Percentiles rank a stretch among this genome's conserved stretches.
These are phyloP conservation scores for Acanthoscelides obtectus DNA, from an alignment of 2,888 invertebrate genomes.

Conservation along the genomic window DNA sequence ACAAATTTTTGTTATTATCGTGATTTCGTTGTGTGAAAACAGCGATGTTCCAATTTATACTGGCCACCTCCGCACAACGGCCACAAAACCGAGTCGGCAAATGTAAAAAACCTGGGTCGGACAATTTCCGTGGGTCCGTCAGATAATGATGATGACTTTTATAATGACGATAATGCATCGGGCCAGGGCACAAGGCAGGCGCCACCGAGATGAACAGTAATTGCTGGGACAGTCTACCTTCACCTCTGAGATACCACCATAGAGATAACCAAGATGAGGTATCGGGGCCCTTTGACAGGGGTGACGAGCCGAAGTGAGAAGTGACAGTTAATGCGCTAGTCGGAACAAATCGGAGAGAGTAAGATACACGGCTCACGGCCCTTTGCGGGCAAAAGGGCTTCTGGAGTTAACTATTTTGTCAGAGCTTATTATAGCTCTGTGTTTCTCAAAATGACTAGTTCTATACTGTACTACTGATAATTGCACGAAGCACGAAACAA, in stretches of 20 bases:
- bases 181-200: slow-evolving; percentile 37
- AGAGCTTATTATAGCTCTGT: not conserved
- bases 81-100: not conserved
- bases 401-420: not conserved
- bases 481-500: too few species aligned
- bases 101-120: not conserved
- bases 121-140: slow-evolving; percentile 12
- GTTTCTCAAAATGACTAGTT: too few species aligned
- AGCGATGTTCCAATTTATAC: not conserved
- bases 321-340: not conserved
- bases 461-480: too few species aligned
- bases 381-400: not conserved
- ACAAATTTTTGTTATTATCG: too few species aligned
- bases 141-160: slow-evolving; percentile 49
- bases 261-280: not conserved
- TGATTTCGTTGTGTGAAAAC: too few species aligned
- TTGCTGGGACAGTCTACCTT: slow-evolving; percentile 39
- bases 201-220: slow-evolving; percentile 43
- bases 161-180: slow-evolving; percentile 46
- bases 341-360: not conserved
- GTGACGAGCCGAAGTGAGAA: not conserved
- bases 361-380: not conserved
- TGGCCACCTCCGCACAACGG: not conserved
- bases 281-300: not conserved
- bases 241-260: not conserved